Evolutionary conservation across 2,113 vertebrate species (phyloP).

Genomic region (Irena cyanogastra): DNA sequence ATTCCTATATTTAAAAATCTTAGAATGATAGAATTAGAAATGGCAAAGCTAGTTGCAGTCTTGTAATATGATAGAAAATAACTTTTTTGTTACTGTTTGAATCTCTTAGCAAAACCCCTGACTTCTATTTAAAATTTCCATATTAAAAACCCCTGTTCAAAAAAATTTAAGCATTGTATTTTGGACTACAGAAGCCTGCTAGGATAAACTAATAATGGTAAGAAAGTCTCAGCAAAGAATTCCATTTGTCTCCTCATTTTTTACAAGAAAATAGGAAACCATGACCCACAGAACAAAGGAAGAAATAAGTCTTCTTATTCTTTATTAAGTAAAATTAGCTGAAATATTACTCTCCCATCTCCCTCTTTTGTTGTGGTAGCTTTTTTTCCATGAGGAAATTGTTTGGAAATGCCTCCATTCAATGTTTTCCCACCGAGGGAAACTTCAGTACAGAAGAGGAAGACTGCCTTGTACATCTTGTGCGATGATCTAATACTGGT

Average conservation of each 20-base stretch:
- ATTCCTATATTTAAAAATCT: neutral
- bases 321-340: neutral
- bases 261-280: neutral
- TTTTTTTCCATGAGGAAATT: neutral
- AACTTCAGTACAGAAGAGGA: neutral
- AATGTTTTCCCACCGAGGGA: neutral
- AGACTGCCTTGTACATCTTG: neutral
- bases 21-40: neutral
- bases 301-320: neutral
- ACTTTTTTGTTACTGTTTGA: neutral
- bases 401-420: neutral
- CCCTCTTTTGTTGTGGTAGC: neutral
- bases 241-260: neutral
- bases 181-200: neutral
- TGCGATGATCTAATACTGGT: neutral
- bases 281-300: neutral
- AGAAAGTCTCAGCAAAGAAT: neutral
- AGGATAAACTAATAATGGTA: neutral
- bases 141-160: neutral
- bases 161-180: neutral
- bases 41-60: neutral
- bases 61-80: neutral
- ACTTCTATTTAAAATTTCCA: neutral
- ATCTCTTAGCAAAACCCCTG: neutral
- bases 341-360: neutral